Evolutionary conservation across 2,888 invertebrate species (phyloP).

Genomic region (Norana najaformis): DNA sequence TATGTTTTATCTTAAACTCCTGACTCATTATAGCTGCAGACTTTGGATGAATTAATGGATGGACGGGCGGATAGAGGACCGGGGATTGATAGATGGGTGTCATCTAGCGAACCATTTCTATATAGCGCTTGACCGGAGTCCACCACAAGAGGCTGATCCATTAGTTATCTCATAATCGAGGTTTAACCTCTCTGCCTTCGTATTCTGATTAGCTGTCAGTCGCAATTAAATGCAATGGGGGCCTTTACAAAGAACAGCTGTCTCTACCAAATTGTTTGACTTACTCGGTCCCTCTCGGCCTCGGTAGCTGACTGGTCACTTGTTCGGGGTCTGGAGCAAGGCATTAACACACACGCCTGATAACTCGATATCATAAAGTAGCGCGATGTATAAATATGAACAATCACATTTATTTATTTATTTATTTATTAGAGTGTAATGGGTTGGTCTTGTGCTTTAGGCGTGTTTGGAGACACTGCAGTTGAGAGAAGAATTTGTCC

Average conservation of each 20-base stretch:
- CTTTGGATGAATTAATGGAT: not conserved
- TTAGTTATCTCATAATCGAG: not conserved
- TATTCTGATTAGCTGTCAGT: not conserved
- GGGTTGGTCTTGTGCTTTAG: not conserved
- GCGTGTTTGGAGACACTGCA: not conserved
- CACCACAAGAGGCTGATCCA: not conserved
- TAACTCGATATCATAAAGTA: too few relatives aligned
- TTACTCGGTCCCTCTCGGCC: not conserved
- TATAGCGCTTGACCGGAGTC: not conserved
- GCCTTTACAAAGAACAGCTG: not conserved
- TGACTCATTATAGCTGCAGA: too few relatives aligned
- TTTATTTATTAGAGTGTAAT: not conserved
- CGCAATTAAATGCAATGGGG: not conserved
- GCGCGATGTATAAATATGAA: too few relatives aligned
- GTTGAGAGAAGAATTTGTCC: slow-evolving; percentile 15
- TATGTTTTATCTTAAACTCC: too few relatives aligned
- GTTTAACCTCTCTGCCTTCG: not conserved
- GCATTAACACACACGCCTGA: too few relatives aligned
- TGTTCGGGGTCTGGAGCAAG: too few relatives aligned
- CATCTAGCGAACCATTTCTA: too few relatives aligned
- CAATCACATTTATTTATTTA: too few relatives aligned
- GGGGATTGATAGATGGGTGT: too few relatives aligned
- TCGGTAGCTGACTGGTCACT: too few relatives aligned
- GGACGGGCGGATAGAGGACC: too few relatives aligned
- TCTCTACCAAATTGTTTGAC: not conserved